Evolutionary conservation across 2,797 vertebrate species (phyloP).

Genomic region (Erpetoichthys calabaricus): DNA sequence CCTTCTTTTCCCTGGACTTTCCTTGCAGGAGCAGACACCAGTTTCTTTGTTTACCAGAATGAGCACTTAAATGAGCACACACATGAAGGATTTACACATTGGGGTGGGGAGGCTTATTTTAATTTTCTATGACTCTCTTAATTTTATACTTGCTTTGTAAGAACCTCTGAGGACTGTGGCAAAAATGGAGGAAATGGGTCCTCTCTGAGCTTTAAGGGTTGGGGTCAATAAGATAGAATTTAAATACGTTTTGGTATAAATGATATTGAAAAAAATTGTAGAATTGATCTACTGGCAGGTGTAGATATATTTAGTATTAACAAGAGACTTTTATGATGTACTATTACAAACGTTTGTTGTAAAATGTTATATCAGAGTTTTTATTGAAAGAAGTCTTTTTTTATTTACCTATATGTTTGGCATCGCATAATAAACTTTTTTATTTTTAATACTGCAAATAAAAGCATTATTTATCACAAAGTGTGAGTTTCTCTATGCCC

Average conservation of each 20-base stretch:
- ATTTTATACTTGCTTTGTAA: constrained; percentile 31
- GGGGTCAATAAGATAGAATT: too few species aligned
- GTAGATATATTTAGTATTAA: too few species aligned
- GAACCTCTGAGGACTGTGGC: neutral
- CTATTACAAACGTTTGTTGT: too few species aligned
- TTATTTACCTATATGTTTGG: constrained; percentile 24
- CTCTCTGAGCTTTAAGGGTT: too few species aligned
- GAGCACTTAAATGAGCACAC: constrained; percentile 22
- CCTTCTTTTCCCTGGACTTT: too few species aligned
- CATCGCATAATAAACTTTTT: constrained; percentile 30
- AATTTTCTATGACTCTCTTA: constrained; percentile 28
- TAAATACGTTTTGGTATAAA: too few species aligned
- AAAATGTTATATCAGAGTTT: too few species aligned
- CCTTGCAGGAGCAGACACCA: constrained; percentile 2
- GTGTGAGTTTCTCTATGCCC: constrained; percentile 2
- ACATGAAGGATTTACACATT: constrained; percentile 24
- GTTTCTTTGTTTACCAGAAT: constrained; percentile 31
- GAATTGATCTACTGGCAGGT: too few species aligned
- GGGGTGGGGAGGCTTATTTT: constrained; percentile 25
- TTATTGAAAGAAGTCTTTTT: neutral
- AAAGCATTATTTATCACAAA: constrained; percentile 39
- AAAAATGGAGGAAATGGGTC: too few species aligned
- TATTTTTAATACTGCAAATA: constrained; percentile 35
- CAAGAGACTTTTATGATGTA: too few species aligned
- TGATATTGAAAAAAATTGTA: too few species aligned